These are phyloP conservation scores for Todiramphus saurophagus DNA, from an alignment of 2,113 vertebrate genomes.

Conservation along the genomic window DNA sequence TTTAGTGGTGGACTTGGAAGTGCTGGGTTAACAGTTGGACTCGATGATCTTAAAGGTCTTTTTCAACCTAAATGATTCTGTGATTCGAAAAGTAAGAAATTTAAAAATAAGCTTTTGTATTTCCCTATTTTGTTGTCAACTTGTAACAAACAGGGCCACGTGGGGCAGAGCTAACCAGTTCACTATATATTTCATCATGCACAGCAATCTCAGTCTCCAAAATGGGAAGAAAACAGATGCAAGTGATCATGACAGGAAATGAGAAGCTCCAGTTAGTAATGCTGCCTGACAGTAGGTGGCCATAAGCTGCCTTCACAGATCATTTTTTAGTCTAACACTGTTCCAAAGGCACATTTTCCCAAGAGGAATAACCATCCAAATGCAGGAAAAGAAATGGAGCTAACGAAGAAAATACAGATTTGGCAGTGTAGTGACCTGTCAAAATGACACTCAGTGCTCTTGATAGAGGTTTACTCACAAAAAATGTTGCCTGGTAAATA, in stretches of 20 bases:
- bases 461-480: not conserved
- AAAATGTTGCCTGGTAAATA: not conserved
- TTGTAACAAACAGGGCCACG: not conserved
- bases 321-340: not conserved
- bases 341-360: not conserved
- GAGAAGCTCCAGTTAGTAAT: slow-evolving; percentile 17
- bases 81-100: not conserved
- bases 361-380: not conserved
- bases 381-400: not conserved
- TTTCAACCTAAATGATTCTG: not conserved
- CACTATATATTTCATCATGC: not conserved
- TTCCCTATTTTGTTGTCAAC: not conserved
- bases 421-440: not conserved
- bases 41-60: not conserved
- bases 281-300: slow-evolving; percentile 13
- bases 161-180: not conserved
- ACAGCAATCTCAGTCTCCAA: not conserved
- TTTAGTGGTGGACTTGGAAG: no score
- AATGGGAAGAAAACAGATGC: slow-evolving; percentile 21
- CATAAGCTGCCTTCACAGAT: not conserved
- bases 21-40: no score
- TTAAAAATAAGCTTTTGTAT: not conserved
- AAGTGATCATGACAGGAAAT: slow-evolving; percentile 29
- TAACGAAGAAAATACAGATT: not conserved
- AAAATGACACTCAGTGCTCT: not conserved